phyloP scores from a whole-genome alignment of 2,113 vertebrate genomes.

The Helogale parvula region DNA sequence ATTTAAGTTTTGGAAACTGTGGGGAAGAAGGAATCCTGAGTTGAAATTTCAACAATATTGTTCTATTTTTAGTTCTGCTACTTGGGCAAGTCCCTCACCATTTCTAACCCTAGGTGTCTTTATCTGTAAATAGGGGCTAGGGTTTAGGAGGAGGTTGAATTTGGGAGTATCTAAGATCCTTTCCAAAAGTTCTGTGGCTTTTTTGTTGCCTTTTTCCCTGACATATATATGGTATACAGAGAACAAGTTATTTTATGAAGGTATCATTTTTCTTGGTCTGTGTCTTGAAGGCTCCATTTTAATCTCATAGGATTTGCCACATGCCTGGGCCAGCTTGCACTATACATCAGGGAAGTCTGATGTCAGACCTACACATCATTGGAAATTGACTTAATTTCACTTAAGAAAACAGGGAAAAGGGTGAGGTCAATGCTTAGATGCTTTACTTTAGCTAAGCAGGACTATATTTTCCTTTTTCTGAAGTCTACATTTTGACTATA shows the following conservation, averaged over 20 bases:
- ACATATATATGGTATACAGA: neutral
- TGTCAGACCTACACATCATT: neutral
- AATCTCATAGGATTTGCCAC: neutral
- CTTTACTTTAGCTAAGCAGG: neutral
- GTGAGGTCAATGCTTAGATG: neutral
- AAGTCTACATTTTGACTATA: neutral
- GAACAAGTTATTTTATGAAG: neutral
- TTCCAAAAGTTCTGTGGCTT: neutral
- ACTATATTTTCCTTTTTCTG: neutral
- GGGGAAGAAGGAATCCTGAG: neutral
- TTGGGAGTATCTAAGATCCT: neutral
- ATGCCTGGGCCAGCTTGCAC: neutral
- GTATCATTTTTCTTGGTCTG: neutral
- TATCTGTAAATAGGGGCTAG: neutral
- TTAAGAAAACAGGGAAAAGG: neutral
- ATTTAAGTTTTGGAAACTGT: conserved; percentile 1
- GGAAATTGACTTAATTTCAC: neutral
- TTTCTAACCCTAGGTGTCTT: neutral
- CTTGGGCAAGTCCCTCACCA: neutral
- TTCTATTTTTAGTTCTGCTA: neutral
- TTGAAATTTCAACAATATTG: neutral
- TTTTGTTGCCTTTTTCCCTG: neutral
- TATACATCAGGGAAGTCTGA: neutral
- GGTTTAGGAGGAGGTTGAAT: neutral
- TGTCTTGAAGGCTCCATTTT: neutral